Base-by-base conservation (phyloP, 2,113 vertebrate genomes). In the Mohoua ochrocephala region DNA sequence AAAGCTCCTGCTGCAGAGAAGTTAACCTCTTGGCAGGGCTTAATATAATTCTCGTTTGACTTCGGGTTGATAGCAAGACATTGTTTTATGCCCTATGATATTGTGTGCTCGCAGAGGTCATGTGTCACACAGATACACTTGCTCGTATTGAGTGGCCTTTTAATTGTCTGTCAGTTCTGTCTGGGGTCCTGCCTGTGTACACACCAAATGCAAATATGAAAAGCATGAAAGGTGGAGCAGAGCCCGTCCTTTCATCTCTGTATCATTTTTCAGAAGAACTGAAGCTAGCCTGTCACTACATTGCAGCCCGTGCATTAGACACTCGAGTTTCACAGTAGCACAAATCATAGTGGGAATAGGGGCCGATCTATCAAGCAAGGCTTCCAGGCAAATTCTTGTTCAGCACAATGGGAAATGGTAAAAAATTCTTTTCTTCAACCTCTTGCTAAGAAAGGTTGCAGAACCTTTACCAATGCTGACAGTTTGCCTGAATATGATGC, bases 111-210 rank as follows among this genome's bases (percentile, higher is more conserved):
- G 65, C 97, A 97, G 98, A 98, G 98, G 98, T 98, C 98, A 98
- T 98, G 97, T 97, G 98, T 98, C 98, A 98, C 63, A 87, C 98
- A 98, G 98, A 98, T 97, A 98, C 93, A 97, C 98, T 98, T 98
- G 97, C 98, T 98, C 61, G 95, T 97, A 97, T 97, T 98, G 84
- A 98, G 98, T 98, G 98, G 95, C 93, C 97, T 98, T 96, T 98
- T 98, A 99, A 98, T 98, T 98, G 98, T 98, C 98, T 98, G 98
- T 98, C 98, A 98, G 98, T 98, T 98, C 97, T 98, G 98, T 98
- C 98, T 98, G 97, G 97, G 96, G 96, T 87, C 97, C 96, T 3
- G 96, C 96, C 97, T 98, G 93, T 98, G 97, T 90, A 94, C 45
- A 54, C 95, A 98, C 98, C 97, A 98, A 98, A 98, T 98, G 98